phyloP scores from a whole-genome alignment of 2,113 vertebrate genomes.

The Thryonomys swinderianus region DNA sequence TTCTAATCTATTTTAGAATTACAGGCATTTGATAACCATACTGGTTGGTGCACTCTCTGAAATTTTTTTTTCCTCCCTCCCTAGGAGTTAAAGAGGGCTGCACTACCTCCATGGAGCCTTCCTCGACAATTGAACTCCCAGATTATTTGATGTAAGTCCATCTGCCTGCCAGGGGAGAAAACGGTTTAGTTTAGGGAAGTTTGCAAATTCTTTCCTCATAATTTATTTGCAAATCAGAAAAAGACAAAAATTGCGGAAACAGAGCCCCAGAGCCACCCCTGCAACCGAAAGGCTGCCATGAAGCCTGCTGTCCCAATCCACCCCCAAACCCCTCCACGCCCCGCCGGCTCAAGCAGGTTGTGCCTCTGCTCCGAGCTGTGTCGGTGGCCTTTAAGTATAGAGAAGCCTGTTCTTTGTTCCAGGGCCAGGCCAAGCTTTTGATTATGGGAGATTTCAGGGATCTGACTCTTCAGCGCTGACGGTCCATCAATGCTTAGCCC shows the following conservation, averaged over 20 bases:
- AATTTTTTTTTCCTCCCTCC: constrained; percentile 70
- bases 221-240: constrained; percentile 62
- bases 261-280: constrained; percentile 56
- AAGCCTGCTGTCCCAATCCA: constrained; percentile 48
- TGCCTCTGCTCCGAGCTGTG: not conserved
- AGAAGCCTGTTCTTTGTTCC: constrained; percentile 74
- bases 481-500: constrained; percentile 48
- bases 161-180: constrained; percentile 20
- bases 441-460: constrained; percentile 62
- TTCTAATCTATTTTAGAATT: constrained; percentile 66
- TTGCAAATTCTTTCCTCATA: constrained; percentile 69
- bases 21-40: constrained; percentile 61
- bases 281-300: constrained; percentile 60
- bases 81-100: constrained; percentile 87
- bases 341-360: not conserved
- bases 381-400: constrained; percentile 52
- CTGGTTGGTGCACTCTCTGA: constrained; percentile 52
- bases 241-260: constrained; percentile 63
- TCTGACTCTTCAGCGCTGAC: constrained; percentile 62
- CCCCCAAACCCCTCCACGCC: not conserved
- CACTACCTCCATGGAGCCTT: constrained; percentile 85
- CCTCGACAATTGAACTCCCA: constrained; percentile 87
- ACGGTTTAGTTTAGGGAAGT: constrained; percentile 72
- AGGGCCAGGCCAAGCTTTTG: constrained; percentile 58
- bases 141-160: constrained; percentile 92